These are phyloP conservation scores for Sclerurus mexicanus DNA, from an alignment of 2,113 vertebrate genomes.

Conservation along the genomic window DNA sequence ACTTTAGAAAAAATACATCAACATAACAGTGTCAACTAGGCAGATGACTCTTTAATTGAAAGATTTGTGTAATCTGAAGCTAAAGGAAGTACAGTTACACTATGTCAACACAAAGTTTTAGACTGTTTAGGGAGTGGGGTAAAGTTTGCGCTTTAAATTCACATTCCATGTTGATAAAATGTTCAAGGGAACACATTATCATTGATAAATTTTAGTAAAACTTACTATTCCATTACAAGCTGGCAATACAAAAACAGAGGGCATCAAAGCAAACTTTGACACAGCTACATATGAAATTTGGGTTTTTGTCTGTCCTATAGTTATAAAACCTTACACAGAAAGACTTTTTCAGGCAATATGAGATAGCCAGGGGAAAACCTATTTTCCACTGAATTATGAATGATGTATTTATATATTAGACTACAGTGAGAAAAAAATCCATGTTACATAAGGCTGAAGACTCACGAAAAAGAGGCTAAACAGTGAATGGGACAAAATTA, in stretches of 20 bases:
- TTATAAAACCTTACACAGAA: background rate
- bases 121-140: background rate
- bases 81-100: background rate
- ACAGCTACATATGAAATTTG: background rate
- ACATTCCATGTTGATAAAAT: background rate
- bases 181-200: background rate
- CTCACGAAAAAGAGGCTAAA: background rate
- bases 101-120: background rate
- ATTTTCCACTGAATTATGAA: background rate
- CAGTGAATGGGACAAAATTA: background rate
- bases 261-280: background rate
- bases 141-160: background rate
- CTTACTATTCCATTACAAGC: background rate
- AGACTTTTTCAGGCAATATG: background rate
- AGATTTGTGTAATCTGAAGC: background rate
- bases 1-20: background rate
- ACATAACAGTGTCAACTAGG: background rate
- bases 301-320: background rate
- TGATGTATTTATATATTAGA: background rate
- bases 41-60: background rate
- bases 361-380: background rate
- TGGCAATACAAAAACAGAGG: background rate
- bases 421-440: background rate
- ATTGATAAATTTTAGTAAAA: background rate
- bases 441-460: background rate